Conservation (phyloP, 1,140 invertebrate species). For the Neelides sp. region DNA sequence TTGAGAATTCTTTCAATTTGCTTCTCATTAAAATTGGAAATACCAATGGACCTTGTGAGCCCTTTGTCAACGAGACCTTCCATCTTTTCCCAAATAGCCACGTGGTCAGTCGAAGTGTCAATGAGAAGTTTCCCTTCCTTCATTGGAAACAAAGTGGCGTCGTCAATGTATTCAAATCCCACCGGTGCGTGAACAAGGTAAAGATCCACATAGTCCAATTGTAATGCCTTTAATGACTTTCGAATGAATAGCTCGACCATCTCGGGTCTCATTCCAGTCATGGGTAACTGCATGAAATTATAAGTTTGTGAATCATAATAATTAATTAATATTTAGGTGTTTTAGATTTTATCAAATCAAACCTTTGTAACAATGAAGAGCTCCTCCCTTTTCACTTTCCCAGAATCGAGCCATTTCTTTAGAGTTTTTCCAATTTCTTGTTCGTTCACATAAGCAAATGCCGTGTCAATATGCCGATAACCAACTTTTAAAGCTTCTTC, state of each 20-base stretch:
- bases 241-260: no score
- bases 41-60: constrained; percentile 47
- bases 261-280: constrained; percentile 32
- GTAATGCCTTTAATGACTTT: constrained; percentile 33
- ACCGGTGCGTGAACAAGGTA: constrained; percentile 69
- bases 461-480: constrained; percentile 39
- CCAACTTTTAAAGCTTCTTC: constrained; percentile 34
- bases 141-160: constrained; percentile 36
- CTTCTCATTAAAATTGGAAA: constrained; percentile 46
- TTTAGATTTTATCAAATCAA: neutral
- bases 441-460: constrained; percentile 35
- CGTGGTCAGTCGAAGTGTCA: constrained; percentile 55
- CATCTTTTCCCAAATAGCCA: constrained; percentile 54
- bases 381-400: constrained; percentile 35
- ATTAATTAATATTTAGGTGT: neutral
- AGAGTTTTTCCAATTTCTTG: constrained; percentile 34
- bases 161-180: constrained; percentile 44
- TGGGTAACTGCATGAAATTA: constrained; percentile 26
- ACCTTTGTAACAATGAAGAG: constrained; percentile 38
- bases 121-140: constrained; percentile 43
- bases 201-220: constrained; percentile 38
- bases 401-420: constrained; percentile 31
- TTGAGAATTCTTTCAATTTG: constrained; percentile 42
- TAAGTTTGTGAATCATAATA: neutral
- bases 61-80: constrained; percentile 35